Percentiles rank a stretch among this genome's conserved stretches.
phyloP scores from a whole-genome alignment of 92 coral and sea anemone species.

The Palythoa heliodiscus region DNA sequence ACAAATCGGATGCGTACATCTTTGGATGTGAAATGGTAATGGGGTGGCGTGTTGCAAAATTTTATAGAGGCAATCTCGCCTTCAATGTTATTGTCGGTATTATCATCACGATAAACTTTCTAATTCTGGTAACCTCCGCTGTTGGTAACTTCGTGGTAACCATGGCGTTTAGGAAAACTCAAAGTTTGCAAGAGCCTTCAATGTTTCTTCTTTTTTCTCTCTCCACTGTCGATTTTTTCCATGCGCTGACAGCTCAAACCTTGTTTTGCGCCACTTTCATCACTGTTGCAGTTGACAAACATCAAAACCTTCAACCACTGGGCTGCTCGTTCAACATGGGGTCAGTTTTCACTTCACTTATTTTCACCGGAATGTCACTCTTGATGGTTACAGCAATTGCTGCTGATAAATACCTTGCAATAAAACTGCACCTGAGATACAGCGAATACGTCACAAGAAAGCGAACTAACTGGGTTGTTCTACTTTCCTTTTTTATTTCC shows the following conservation, averaged over 20 bases:
- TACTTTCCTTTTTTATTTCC: neutral
- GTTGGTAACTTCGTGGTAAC: neutral
- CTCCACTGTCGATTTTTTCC: neutral
- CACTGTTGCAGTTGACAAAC: neutral
- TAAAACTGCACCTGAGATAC: slow-evolving; percentile 5
- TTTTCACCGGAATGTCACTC: neutral
- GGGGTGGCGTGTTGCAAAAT: neutral
- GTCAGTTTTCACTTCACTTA: neutral
- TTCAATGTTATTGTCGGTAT: no score
- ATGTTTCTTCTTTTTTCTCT: neutral
- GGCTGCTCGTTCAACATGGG: neutral
- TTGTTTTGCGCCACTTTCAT: neutral
- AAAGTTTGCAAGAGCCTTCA: neutral
- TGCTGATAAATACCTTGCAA: slow-evolving; percentile 6
- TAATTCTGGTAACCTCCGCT: neutral
- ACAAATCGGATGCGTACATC: neutral
- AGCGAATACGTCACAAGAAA: neutral
- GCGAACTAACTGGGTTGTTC: neutral
- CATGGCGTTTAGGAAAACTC: neutral
- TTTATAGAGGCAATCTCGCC: neutral
- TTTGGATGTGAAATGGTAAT: neutral
- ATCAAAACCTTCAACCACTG: neutral
- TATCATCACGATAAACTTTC: neutral
- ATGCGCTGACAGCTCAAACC: neutral
- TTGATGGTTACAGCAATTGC: slow-evolving; percentile 18